A percentile compares a stretch with the other conserved stretches of the same genome.
These are phyloP conservation scores for Hycleus cichorii DNA, from an alignment of 1,140 invertebrate genomes.

Conservation along the genomic window DNA sequence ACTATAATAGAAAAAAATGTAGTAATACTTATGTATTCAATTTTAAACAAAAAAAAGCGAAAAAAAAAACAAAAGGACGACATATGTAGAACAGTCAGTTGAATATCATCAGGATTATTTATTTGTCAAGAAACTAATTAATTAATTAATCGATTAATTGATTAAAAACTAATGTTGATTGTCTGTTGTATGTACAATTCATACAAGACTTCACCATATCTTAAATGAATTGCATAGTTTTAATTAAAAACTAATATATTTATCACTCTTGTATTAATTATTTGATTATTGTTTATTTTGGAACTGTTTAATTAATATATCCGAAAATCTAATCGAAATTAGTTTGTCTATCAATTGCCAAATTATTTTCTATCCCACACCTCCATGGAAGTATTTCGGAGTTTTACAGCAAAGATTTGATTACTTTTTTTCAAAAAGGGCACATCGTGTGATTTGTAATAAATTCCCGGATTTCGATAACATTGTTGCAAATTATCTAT, in stretches of 20 bases:
- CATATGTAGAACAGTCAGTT: slow-evolving; percentile 16
- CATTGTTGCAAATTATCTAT: too few relatives aligned
- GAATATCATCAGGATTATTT: slow-evolving; percentile 22
- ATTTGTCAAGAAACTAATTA: slow-evolving; percentile 17
- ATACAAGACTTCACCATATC: slow-evolving; percentile 34
- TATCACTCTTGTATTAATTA: neutral
- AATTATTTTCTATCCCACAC: too few relatives aligned
- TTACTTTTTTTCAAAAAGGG: too few relatives aligned
- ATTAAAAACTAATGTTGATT: slow-evolving; percentile 25
- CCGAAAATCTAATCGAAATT: too few relatives aligned
- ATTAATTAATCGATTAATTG: too few relatives aligned
- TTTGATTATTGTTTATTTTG: too few relatives aligned
- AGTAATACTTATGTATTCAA: slow-evolving; percentile 30
- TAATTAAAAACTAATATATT: slow-evolving; percentile 31
- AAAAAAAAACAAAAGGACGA: neutral
- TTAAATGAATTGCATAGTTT: slow-evolving; percentile 36
- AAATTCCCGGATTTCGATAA: too few relatives aligned
- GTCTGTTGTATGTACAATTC: slow-evolving; percentile 35
- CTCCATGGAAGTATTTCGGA: too few relatives aligned
- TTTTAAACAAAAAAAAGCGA: slow-evolving; percentile 10
- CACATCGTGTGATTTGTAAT: too few relatives aligned
- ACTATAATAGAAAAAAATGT: slow-evolving; percentile 20
- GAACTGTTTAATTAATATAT: too few relatives aligned
- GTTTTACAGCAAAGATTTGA: too few relatives aligned
- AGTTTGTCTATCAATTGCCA: too few relatives aligned